Conservation (phyloP, 1,140 invertebrate genomes). For the Ridgeia piscesae region DNA sequence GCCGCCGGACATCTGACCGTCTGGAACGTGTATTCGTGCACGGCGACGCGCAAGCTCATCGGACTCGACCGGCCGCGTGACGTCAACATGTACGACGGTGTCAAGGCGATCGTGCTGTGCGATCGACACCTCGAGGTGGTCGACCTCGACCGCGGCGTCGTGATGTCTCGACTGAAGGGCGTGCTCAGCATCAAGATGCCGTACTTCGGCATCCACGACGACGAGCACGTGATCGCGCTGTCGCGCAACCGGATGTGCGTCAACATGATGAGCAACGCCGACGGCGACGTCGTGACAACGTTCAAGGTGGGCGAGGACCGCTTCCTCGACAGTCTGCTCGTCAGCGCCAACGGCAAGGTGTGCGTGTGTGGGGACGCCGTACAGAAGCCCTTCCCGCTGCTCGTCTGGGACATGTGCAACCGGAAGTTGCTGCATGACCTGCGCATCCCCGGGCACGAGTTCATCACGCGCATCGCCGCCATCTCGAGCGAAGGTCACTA, state of each 20-base stretch:
- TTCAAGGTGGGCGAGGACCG: slow-evolving; percentile 76
- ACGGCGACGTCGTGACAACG: slow-evolving; percentile 82
- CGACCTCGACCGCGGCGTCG: slow-evolving; percentile 73
- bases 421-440: slow-evolving; percentile 83
- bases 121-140: slow-evolving; percentile 77
- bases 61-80: slow-evolving; percentile 62
- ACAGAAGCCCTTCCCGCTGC: slow-evolving; percentile 83
- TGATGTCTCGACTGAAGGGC: slow-evolving; percentile 74
- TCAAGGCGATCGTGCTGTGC: slow-evolving; percentile 76
- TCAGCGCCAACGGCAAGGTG: slow-evolving; percentile 82
- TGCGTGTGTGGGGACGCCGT: slow-evolving; percentile 88
- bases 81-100: slow-evolving; percentile 63
- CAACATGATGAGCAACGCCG: slow-evolving; percentile 75
- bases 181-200: slow-evolving; percentile 93
- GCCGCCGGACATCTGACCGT: slow-evolving; percentile 75
- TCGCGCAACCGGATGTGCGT: slow-evolving; percentile 87
- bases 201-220: slow-evolving; percentile 79
- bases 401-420: slow-evolving; percentile 83
- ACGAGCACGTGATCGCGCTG: slow-evolving; percentile 75
- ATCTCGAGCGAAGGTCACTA: slow-evolving; percentile 82
- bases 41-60: slow-evolving; percentile 69
- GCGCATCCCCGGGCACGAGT: slow-evolving; percentile 84
- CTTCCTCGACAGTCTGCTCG: slow-evolving; percentile 83
- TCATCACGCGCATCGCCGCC: slow-evolving; percentile 77
- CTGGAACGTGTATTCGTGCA: slow-evolving; percentile 64